Base-by-base conservation (phyloP, 1,140 invertebrate species). In the Rhopalosiphum maidis region DNA sequence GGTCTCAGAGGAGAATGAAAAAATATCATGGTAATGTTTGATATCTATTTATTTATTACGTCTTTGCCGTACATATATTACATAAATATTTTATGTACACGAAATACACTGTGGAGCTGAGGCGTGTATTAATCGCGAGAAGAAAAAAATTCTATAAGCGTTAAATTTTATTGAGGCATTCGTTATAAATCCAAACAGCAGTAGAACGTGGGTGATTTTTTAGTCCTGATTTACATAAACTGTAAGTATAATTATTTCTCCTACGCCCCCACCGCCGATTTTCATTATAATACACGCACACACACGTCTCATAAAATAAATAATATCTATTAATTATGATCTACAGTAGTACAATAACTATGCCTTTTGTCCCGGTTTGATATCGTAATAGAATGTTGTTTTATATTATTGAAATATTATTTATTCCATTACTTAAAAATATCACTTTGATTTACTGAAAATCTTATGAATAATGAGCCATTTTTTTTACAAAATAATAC, bases 151-250 rank as follows among this genome's bases (percentile, higher is more conserved):
- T 51, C 35, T 7, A 25, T 1, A 15, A 48, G 7, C 86, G 21
- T 54, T 35, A 88, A 88, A 15, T 88, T 55, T 90, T 55, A 90
- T 88, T 21, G n/a, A 54, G n/a, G n/a, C 30, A 55, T 90, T 90
- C 88, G 88, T 90, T 60, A 30, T 60, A 41, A 18, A 43, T n/a
- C 21, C 22, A 30, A 43, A 30, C 23, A 43, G 54, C 87, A 60
- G 37, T 60, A 11, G 43, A 23, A 60, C 37, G 88, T 90, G 35
- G 54, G 88, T 21, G 88, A 30, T 60, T 18, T 60, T 15, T 41
- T 60, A 60, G 54, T 60, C 4, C 6, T 30, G 23, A 60, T 90
- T 90, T 43, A 41, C 35, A 90, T 30, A 89, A 54, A 89, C 60
- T n/a, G 48, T 54, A 37, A 54, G 21, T 37, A 9, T 54, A 18